Evolutionary conservation across 2,888 invertebrate genomes (phyloP), one percentile per base, ranked within the genome.

Genomic region (Lycia hirtaria): DNA sequence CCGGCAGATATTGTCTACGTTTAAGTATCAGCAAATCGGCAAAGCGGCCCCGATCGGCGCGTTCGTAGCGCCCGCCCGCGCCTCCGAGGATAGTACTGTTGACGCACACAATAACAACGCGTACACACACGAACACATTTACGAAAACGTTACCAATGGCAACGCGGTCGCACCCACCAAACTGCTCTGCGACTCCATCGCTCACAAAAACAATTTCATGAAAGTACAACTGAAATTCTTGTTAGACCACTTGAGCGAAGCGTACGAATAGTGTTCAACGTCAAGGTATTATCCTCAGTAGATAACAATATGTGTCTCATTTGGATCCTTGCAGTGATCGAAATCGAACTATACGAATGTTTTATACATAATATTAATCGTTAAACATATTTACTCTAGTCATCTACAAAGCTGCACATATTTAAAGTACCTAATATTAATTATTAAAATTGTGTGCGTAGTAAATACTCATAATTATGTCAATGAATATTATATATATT

Each of bases 1-100:
- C 94, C 95, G 95, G 93, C 94, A 94, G 93, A 94, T 95, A 93
- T 93, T 95, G 93, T 93, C 95, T 87, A 94, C 95, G 93, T 95
- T 95, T 93, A 93, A 93, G 86, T 93, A 93, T 89, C 94, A 94
- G 88, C 94, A 94, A 88, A 90, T 84, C 92, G 81, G 56, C 89
- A 86, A 85, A 85, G 87, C 88, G 81, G 79, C 87, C 78, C 78
- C 92, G 71, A 85, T 85, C 86, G 92, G 88, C 85, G 90, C 85
- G 82, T 87, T 84, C 87, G 85, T 85, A 81, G 85, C 84, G 69
- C 81, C 83, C 72, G 84, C 73, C 78, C 73, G 73, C 66, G 78
- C 80, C 79, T 74, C 69, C 65, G 84, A 78, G 86, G 88, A 83
- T 85, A 87, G 76, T 85, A 83, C 85, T 64, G 69, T 85, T 84